Evolutionary conservation across 2,797 vertebrate species (phyloP).

Genomic region (Sarcoramphus papa): DNA sequence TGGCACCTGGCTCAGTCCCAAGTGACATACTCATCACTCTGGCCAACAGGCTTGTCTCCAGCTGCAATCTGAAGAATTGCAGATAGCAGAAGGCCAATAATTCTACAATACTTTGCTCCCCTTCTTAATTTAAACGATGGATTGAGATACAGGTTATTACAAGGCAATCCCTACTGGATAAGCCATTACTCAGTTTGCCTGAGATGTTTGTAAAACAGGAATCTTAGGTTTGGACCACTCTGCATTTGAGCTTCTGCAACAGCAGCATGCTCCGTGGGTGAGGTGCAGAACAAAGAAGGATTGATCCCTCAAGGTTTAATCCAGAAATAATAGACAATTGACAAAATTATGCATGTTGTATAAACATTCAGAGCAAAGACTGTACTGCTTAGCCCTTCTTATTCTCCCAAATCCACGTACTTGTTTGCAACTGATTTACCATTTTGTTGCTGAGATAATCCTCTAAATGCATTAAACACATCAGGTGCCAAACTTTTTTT

Average conservation of each 20-base stretch:
- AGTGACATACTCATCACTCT: background rate
- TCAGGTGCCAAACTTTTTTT: background rate
- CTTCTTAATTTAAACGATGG: background rate
- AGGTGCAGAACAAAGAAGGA: background rate
- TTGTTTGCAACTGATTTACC: background rate
- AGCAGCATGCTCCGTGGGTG: background rate
- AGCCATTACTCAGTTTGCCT: background rate
- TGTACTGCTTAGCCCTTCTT: constrained; percentile 22
- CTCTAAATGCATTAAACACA: background rate
- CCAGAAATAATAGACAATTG: constrained; percentile 30
- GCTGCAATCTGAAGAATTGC: background rate
- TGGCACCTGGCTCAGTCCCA: background rate
- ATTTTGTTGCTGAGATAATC: constrained; percentile 8
- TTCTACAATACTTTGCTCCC: background rate
- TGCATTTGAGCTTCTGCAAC: background rate
- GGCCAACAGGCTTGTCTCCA: background rate
- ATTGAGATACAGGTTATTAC: background rate
- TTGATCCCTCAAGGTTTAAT: constrained; percentile 8
- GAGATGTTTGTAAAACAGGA: background rate
- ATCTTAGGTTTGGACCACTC: background rate
- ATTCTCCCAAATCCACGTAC: constrained; percentile 4
- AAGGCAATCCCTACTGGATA: background rate
- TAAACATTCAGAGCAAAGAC: constrained; percentile 26
- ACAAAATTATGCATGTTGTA: constrained; percentile 10
- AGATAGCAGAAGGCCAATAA: background rate